A percentile compares a stretch with the other conserved stretches of the same genome.
Evolutionary conservation across 2,888 invertebrate species (phyloP).

Genomic region (Philereme vetulata): DNA sequence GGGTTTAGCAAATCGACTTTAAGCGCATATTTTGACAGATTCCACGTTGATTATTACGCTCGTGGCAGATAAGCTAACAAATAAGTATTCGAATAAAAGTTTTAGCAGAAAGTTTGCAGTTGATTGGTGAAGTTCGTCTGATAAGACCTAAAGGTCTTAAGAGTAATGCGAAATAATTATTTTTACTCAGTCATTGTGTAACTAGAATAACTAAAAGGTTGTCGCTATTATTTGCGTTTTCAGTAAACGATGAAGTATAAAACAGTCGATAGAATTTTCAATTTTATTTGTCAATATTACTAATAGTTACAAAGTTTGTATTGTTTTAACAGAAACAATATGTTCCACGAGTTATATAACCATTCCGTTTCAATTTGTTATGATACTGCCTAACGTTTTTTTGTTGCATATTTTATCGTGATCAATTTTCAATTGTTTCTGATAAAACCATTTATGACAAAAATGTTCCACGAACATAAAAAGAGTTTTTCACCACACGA

Average conservation of each 20-base stretch:
- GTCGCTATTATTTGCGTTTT: conserved; percentile 22
- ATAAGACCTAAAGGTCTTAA: too few relatives aligned
- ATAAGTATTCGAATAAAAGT: too few relatives aligned
- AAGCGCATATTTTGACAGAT: too few relatives aligned
- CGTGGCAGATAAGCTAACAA: too few relatives aligned
- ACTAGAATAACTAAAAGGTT: conserved; percentile 14
- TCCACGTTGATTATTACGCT: too few relatives aligned
- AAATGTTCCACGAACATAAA: conserved; percentile 76
- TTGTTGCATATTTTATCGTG: not conserved
- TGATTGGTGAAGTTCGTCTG: too few relatives aligned
- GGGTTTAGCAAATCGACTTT: too few relatives aligned
- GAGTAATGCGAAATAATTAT: too few relatives aligned
- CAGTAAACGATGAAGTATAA: conserved; percentile 44
- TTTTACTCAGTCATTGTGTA: conserved; percentile 22
- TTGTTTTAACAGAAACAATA: conserved; percentile 45
- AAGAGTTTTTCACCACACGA: conserved; percentile 66
- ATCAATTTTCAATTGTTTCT: conserved; percentile 22
- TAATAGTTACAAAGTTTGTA: conserved; percentile 58
- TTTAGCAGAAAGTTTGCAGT: too few relatives aligned
- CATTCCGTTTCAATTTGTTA: not conserved
- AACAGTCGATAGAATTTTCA: conserved; percentile 75
- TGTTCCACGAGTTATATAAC: not conserved
- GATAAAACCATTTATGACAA: conserved; percentile 39
- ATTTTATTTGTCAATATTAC: conserved; percentile 71
- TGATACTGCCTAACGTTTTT: not conserved